phyloP scores from a whole-genome alignment of 2,113 vertebrate species.

The Desmodus rotundus region DNA sequence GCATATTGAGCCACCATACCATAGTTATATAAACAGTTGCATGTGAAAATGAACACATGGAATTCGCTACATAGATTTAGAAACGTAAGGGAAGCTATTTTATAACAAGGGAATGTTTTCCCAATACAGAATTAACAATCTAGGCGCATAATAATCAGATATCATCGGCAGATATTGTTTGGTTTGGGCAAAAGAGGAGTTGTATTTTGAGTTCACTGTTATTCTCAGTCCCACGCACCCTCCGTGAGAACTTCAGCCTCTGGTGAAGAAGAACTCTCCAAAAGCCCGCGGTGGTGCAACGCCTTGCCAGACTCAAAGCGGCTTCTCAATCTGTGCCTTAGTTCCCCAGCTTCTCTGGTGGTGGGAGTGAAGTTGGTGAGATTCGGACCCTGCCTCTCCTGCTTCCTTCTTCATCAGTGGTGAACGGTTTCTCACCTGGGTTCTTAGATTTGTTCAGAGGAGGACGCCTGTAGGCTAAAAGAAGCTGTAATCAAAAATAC shows the following conservation, averaged over 20 bases:
- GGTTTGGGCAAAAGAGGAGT: background rate
- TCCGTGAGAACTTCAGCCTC: background rate
- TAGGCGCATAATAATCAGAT: background rate
- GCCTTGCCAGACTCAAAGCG: background rate
- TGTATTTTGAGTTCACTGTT: background rate
- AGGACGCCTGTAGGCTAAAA: background rate
- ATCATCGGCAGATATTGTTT: background rate
- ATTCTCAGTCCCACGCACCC: background rate
- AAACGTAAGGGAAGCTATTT: background rate
- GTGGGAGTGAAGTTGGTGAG: background rate
- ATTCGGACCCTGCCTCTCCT: background rate
- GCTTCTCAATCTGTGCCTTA: background rate
- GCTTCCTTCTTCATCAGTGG: background rate
- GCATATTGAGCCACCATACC: background rate
- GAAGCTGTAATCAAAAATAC: background rate
- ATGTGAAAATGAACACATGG: background rate
- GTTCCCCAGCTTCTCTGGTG: background rate
- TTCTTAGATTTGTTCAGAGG: background rate
- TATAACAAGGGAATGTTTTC: background rate
- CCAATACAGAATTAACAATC: background rate
- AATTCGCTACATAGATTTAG: background rate
- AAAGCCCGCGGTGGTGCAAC: background rate
- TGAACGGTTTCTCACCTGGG: background rate
- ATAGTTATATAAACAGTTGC: background rate
- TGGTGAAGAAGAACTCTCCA: background rate